Evolutionary conservation across 2,113 vertebrate species (phyloP).

Genomic region (Pelodiscus sinensis): DNA sequence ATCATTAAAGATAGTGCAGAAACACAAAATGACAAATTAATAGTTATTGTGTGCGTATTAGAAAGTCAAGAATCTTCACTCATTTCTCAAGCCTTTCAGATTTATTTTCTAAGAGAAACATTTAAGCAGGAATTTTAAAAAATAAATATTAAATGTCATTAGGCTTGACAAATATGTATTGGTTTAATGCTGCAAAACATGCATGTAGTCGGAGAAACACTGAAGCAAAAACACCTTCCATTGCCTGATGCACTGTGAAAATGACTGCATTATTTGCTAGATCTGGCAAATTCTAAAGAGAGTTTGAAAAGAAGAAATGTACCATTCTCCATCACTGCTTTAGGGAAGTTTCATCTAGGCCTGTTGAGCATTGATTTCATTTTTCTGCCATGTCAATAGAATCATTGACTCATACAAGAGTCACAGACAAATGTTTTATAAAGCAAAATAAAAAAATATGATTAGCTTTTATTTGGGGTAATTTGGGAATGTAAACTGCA

Average conservation of each 20-base stretch:
- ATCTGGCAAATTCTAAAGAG: neutral
- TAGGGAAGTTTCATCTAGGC: neutral
- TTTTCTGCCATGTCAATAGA: neutral
- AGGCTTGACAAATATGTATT: neutral
- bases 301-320: neutral
- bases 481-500: neutral
- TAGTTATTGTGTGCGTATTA: neutral
- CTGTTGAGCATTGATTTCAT: neutral
- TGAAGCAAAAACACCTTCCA: neutral
- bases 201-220: neutral
- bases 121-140: neutral
- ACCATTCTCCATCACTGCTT: neutral
- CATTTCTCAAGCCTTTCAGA: neutral
- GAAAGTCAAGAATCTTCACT: neutral
- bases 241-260: neutral
- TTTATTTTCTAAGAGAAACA: neutral
- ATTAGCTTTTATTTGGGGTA: neutral
- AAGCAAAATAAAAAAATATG: neutral
- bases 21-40: conserved; percentile 26
- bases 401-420: neutral
- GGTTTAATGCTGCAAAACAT: neutral
- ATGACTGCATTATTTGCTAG: neutral
- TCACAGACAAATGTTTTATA: neutral
- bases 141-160: neutral
- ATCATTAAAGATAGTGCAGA: neutral